Conservation (phyloP, 2,888 invertebrate species). For the Azorinus chamasolen region DNA sequence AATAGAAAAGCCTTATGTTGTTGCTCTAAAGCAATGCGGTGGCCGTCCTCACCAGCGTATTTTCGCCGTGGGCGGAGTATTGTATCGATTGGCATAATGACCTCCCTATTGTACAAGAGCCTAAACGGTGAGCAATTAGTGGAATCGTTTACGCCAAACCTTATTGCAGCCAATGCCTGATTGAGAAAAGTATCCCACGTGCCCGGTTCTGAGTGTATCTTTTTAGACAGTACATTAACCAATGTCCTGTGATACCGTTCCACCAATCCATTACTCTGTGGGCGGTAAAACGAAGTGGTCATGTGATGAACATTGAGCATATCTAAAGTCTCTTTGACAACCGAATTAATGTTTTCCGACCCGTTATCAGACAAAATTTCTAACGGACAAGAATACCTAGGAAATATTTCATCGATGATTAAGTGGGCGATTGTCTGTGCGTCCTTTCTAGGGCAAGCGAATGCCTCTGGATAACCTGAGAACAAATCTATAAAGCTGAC, state of each 20-base stretch:
- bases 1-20: slow-evolving; percentile 48
- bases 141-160: slow-evolving; percentile 44
- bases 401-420: slow-evolving; percentile 31
- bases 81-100: slow-evolving; percentile 47
- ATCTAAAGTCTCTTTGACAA: slow-evolving; percentile 30
- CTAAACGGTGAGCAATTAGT: slow-evolving; percentile 48
- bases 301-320: slow-evolving; percentile 38
- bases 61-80: slow-evolving; percentile 40
- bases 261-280: slow-evolving; percentile 24
- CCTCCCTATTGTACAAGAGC: slow-evolving; percentile 49
- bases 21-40: slow-evolving; percentile 50
- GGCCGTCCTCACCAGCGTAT: slow-evolving; percentile 39
- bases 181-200: slow-evolving; percentile 55
- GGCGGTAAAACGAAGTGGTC: slow-evolving; percentile 14
- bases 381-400: slow-evolving; percentile 34
- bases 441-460: slow-evolving; percentile 31
- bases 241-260: slow-evolving; percentile 37
- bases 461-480: slow-evolving; percentile 29
- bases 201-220: slow-evolving; percentile 16
- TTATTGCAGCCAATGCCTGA: slow-evolving; percentile 44
- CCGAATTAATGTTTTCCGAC: slow-evolving; percentile 11
- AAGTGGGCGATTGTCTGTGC: slow-evolving; percentile 33
- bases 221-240: slow-evolving; percentile 29
- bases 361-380: slow-evolving; percentile 47
- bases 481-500: slow-evolving; percentile 25